Percentiles rank a stretch among this genome's conserved stretches.
These are phyloP conservation scores for Koerneria pararmatus DNA, from an alignment of 2,888 invertebrate species.

Conservation along the genomic window DNA sequence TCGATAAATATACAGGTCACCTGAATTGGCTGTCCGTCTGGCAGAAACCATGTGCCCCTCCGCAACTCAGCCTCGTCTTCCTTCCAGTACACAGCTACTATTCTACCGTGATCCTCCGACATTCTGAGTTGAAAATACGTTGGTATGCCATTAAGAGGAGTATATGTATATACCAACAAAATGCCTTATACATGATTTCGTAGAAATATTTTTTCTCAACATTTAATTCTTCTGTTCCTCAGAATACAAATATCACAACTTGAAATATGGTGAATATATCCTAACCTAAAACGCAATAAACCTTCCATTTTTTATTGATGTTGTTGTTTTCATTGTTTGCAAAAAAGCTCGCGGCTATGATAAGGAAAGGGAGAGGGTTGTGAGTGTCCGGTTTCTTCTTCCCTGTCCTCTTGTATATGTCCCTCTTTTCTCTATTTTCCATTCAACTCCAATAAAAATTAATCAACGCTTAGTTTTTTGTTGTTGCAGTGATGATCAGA, in stretches of 20 bases:
- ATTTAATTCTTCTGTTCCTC: too few relatives aligned
- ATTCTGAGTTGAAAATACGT: too few relatives aligned
- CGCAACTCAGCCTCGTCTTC: conserved; percentile 67
- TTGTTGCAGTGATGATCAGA: too few relatives aligned
- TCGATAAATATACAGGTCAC: neutral
- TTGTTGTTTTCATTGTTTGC: too few relatives aligned
- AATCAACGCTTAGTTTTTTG: too few relatives aligned
- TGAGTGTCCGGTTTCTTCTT: too few relatives aligned
- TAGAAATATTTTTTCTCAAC: neutral
- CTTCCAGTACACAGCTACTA: conserved; percentile 59
- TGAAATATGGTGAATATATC: conserved; percentile 7
- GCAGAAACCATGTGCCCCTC: conserved; percentile 69
- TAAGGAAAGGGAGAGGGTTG: too few relatives aligned
- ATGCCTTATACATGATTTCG: neutral
- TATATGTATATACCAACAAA: neutral
- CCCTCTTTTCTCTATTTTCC: neutral
- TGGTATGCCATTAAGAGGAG: too few relatives aligned
- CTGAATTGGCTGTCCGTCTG: conserved; percentile 30
- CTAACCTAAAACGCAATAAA: too few relatives aligned
- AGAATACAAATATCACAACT: neutral
- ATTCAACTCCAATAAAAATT: too few relatives aligned
- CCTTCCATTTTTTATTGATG: too few relatives aligned
- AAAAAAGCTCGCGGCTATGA: too few relatives aligned
- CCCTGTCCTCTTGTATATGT: neutral
- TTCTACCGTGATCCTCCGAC: conserved; percentile 28